Base-by-base conservation (phyloP, 2,888 invertebrate genomes). In the Tryphoninae sp. region DNA sequence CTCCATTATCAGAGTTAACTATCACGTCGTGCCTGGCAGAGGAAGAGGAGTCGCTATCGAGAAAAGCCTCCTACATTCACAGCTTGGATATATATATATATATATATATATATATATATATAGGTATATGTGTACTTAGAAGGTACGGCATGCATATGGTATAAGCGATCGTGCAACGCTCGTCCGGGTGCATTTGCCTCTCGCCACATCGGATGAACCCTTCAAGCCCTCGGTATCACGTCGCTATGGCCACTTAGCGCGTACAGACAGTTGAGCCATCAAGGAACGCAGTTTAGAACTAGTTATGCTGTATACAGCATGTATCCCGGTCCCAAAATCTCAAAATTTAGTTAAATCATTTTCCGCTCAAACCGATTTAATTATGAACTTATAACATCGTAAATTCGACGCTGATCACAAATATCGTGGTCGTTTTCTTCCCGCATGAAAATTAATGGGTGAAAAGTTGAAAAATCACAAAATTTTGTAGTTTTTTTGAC, bases 231-330 rank as follows among this genome's bases (percentile, higher is more conserved):
- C 65, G 26, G 68, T 72, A 49, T 19, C 40, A 68, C 62, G 23
- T 58, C 64, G 61, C 53, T 55, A 64, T 80, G 77, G 71, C 82
- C 82, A 82, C 82, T 77, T 80, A 80, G 64, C 77, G 71, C 58
- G 58, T 13, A 53, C 16, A 51, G 58, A 68, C 64, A 74, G 72
- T 80, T 59, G 64, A 69, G 45, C 78, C 45, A 74, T 58, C 51
- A 6, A 22, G 49, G 4, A 45, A 58, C 13, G n/a, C 58, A 65
- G 78, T 65, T 81, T 71, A 55, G 74, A 78, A 78, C 78, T 65
- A 69, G 59, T 67, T 74, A 61, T 78, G 49, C 68, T 68, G 40
- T 16, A 40, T 16, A 62, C 62, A 64, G 19, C 55, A 26, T 26
- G 3, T 26, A 26, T 26, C 3, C 26, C 2, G 19, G 19, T 3